Evolutionary conservation across 2,113 vertebrate genomes (phyloP), one percentile per base, ranked within the genome.

Genomic region (Brachyhypopomus gauderio): DNA sequence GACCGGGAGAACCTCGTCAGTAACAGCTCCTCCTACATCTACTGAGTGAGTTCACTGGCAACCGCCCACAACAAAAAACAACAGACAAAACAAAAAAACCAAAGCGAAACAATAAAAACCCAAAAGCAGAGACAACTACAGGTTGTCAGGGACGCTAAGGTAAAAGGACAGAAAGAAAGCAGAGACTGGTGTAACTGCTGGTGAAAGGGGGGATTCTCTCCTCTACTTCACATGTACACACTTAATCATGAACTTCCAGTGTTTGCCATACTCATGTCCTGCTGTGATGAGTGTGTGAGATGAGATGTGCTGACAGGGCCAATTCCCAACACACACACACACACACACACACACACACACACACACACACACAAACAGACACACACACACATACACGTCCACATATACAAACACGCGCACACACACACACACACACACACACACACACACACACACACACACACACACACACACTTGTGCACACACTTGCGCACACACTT

Each of bases 231-330:
- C 96, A 96, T 95, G 95, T 94, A 93, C 93, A 95, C 92, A 94
- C 93, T 94, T 94, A 45, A 95, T 94, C 93, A 94, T 90, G 94
- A 94, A 95, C 93, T 97, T 98, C 97, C 97, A 98, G 97, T 98
- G 97, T 97, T 98, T 96, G 93, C 86, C 88, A 85, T 87, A 85
- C 85, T 92, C 84, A 80, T 81, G 66, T 87, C 82, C 85, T 38
- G 64, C 83, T 88, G 76, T 83, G 85, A 88, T 83, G 78, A 85
- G 80, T 82, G 78, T 83, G 85, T 88, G 88, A 88, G 86, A 87
- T 90, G 88, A 81, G 86, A 76, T 67, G 75, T 88, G 86, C 79
- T 82, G 80, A 84, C 45, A 87, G 83, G 88, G 78, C 56, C 78
- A 69, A 45, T 74, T 72, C 76, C 48, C 67, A 74, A 60, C 71